A percentile compares a stretch with the other conserved stretches of the same genome.
phyloP scores from a whole-genome alignment of 2,113 vertebrate species.

The Nerophis ophidion region DNA sequence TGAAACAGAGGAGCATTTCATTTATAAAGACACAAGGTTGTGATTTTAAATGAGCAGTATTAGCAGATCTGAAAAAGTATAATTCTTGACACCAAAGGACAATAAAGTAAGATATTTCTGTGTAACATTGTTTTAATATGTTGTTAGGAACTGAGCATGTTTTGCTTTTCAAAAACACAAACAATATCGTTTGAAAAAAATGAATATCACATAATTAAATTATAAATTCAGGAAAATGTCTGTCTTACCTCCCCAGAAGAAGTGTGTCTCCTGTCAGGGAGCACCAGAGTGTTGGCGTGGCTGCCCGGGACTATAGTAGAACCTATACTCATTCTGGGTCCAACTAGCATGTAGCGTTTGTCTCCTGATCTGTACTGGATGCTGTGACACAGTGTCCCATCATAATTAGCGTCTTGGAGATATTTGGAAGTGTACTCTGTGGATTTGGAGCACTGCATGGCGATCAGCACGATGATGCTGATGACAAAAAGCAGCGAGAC shows the following conservation, averaged over 20 bases:
- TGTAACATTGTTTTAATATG: no score
- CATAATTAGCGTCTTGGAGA: conserved; percentile 46
- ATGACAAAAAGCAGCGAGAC: conserved; percentile 59
- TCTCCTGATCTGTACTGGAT: conserved; percentile 67
- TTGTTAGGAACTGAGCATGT: no score
- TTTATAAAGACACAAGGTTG: no score
- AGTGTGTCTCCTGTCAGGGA: conserved; percentile 32
- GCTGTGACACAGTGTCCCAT: conserved; percentile 58
- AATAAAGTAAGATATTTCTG: no score
- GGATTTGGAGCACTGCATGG: conserved; percentile 58
- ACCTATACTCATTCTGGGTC: conserved; percentile 64
- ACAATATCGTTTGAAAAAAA: background rate
- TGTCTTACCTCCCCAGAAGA: conserved; percentile 42
- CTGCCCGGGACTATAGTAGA: conserved; percentile 59
- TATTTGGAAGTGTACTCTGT: conserved; percentile 49
- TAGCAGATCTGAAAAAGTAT: no score
- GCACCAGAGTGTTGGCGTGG: conserved; percentile 52
- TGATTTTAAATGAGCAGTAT: no score
- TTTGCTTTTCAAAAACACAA: no score
- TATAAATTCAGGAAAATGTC: background rate
- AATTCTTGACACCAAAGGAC: no score
- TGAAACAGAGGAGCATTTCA: no score
- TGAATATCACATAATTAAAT: no score
- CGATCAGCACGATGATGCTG: conserved; percentile 51
- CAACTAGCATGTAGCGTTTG: conserved; percentile 67